A percentile compares a stretch with the other conserved stretches of the same genome.
Conservation (phyloP, 2,888 invertebrate species). For the Phaedon cochleariae region DNA sequence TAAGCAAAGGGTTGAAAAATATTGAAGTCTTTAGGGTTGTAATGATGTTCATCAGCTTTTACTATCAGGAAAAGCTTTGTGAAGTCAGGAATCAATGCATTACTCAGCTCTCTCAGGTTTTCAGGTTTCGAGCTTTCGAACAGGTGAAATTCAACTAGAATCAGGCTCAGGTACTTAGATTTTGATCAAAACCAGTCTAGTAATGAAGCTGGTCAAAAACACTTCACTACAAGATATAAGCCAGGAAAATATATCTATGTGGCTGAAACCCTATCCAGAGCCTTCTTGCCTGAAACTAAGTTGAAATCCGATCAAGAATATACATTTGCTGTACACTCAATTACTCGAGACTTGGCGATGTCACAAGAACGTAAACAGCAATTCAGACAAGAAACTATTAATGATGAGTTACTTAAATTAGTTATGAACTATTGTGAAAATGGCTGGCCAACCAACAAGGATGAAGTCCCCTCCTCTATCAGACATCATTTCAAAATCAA, state of each 20-base stretch:
- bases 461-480: neutral
- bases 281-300: constrained; percentile 26
- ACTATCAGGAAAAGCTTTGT: too few species aligned
- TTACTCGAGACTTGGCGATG: constrained; percentile 38
- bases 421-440: neutral
- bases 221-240: constrained; percentile 37
- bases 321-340: constrained; percentile 31
- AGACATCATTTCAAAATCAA: neutral
- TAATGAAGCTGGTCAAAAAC: too few species aligned
- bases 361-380: constrained; percentile 31
- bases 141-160: too few species aligned
- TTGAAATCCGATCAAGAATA: constrained; percentile 25
- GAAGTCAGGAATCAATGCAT: too few species aligned
- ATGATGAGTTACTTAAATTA: neutral
- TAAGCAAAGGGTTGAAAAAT: too few species aligned
- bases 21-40: too few species aligned
- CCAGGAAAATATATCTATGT: constrained; percentile 46
- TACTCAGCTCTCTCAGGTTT: too few species aligned
- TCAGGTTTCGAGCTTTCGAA: too few species aligned
- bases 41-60: too few species aligned
- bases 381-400: constrained; percentile 31
- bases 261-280: constrained; percentile 41
- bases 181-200: too few species aligned
- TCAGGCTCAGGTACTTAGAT: too few species aligned
- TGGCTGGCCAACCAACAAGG: too few species aligned